Evolutionary conservation across 2,797 vertebrate genomes (phyloP).

Genomic region (Syngnathus rostellatus): DNA sequence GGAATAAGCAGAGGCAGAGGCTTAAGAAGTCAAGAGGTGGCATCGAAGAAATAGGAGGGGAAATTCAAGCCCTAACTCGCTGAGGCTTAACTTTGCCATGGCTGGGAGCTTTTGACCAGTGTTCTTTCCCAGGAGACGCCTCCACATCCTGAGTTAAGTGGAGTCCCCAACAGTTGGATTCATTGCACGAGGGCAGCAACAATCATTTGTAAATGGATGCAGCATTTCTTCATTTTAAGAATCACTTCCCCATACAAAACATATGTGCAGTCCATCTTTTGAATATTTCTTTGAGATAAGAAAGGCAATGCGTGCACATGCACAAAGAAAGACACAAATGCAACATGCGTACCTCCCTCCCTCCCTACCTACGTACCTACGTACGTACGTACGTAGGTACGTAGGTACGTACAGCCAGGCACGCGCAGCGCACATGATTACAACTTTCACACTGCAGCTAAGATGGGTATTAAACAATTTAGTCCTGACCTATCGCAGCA

Average conservation of each 20-base stretch:
- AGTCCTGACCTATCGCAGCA: conserved; percentile 50
- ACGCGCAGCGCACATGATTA: conserved; percentile 29
- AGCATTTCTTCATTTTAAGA: conserved; percentile 47
- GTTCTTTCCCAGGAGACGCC: not conserved
- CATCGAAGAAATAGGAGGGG: conserved; percentile 43
- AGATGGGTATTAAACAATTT: conserved; percentile 48
- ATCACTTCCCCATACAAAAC: conserved; percentile 55
- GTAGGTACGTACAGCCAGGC: conserved; percentile 34
- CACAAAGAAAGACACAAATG: conserved; percentile 66
- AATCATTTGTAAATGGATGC: conserved; percentile 41
- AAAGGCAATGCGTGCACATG: conserved; percentile 70
- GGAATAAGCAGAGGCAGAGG: conserved; percentile 43
- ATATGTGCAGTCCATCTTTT: conserved; percentile 31
- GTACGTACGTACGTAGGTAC: no score
- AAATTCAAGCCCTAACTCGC: conserved; percentile 53
- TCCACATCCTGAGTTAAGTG: not conserved
- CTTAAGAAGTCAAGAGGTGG: conserved; percentile 39
- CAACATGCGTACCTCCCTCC: conserved; percentile 40
- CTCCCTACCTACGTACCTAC: no score
- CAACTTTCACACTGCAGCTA: conserved; percentile 55
- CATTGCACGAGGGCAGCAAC: conserved; percentile 12
- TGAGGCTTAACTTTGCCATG: conserved; percentile 46
- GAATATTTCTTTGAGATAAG: conserved; percentile 41
- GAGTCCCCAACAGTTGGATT: not conserved
- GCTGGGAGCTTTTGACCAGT: conserved; percentile 29